Percentiles rank a stretch among this genome's conserved stretches.
Conservation (phyloP, 2,888 invertebrate species). For the Synanthedon formicaeformis region DNA sequence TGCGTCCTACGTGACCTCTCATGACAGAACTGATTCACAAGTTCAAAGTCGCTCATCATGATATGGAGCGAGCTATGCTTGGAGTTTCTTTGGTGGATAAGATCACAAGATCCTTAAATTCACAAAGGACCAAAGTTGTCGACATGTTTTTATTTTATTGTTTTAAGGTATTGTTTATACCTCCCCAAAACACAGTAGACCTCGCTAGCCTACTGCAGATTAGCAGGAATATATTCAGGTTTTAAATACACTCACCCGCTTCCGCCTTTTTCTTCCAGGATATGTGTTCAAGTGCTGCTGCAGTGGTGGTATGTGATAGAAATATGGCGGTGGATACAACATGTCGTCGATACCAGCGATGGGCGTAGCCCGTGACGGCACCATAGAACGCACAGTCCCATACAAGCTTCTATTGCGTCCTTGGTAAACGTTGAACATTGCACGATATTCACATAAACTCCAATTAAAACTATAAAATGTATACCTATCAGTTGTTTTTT, state of each 20-base stretch:
- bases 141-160: no score
- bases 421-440: conserved; percentile 39
- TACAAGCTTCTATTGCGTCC: conserved; percentile 46
- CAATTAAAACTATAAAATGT: conserved; percentile 14
- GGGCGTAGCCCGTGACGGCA: conserved; percentile 40
- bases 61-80: no score
- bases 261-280: conserved; percentile 59
- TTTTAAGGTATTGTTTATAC: no score
- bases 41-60: no score
- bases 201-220: background rate
- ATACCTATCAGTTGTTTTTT: conserved; percentile 1
- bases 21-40: no score
- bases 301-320: conserved; percentile 57
- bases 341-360: conserved; percentile 42
- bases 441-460: conserved; percentile 16
- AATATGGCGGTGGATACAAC: conserved; percentile 48
- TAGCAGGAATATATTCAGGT: background rate
- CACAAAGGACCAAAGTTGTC: no score
- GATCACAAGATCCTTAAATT: no score
- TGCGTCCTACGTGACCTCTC: no score
- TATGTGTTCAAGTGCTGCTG: conserved; percentile 54
- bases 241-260: conserved; percentile 37
- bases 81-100: no score
- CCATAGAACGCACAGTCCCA: conserved; percentile 57
- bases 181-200: no score